A percentile compares a stretch with the other conserved stretches of the same genome.
phyloP scores from a whole-genome alignment of 2,888 invertebrate species.

The Halocaridina rubra region DNA sequence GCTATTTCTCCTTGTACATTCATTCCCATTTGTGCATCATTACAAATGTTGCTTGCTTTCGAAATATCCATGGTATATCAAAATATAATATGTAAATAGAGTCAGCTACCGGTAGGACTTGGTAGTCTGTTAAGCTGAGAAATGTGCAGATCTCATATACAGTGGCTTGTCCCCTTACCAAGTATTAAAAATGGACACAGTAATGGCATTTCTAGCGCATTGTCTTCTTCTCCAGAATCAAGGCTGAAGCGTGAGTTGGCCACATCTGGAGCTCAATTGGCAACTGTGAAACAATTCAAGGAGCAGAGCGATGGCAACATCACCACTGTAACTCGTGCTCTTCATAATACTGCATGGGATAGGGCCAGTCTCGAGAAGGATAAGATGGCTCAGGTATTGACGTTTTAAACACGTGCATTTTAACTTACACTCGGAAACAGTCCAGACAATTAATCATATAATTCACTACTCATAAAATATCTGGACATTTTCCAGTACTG shows the following conservation, averaged over 20 bases:
- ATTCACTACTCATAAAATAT: no score
- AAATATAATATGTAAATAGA: not conserved
- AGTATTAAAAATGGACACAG: no score
- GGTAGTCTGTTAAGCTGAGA: not conserved
- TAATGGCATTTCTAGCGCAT: no score
- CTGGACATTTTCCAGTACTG: no score
- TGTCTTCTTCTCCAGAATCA: not conserved
- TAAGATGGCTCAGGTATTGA: conserved; percentile 50
- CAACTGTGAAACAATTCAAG: conserved; percentile 1
- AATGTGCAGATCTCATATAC: not conserved
- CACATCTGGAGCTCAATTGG: conserved; percentile 11
- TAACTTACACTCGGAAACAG: no score
- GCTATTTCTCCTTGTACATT: no score
- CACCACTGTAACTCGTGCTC: conserved; percentile 30
- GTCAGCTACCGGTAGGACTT: not conserved
- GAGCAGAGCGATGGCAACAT: conserved; percentile 34
- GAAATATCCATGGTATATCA: no score
- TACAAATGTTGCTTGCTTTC: no score
- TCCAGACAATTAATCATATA: no score
- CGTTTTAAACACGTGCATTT: no score
- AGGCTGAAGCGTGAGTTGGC: conserved; percentile 24
- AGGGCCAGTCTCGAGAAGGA: conserved; percentile 45
- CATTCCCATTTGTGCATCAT: no score
- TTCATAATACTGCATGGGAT: conserved; percentile 56
- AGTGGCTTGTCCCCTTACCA: no score